Conservation (phyloP, 2,113 vertebrate genomes). For the Recurvirostra avosetta region DNA sequence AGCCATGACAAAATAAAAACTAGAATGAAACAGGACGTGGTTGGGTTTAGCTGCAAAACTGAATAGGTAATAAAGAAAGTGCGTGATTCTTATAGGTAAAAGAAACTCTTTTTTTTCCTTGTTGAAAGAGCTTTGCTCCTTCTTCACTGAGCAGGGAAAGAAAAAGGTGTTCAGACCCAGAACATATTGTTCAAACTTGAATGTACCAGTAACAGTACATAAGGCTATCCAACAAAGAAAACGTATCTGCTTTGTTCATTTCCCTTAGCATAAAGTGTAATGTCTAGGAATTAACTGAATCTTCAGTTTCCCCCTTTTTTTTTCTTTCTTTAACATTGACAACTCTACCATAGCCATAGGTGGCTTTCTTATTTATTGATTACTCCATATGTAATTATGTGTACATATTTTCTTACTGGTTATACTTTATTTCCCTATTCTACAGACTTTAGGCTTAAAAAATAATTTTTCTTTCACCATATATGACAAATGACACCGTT, state of each 20-base stretch:
- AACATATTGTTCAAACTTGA: neutral
- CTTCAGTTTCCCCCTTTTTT: neutral
- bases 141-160: neutral
- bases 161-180: neutral
- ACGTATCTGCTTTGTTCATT: neutral
- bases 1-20: neutral
- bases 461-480: neutral
- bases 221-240: neutral
- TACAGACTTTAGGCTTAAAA: neutral
- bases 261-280: neutral
- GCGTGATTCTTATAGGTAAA: neutral
- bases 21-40: neutral
- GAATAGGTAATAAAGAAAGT: neutral
- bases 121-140: neutral
- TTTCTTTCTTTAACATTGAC: neutral
- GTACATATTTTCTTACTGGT: neutral
- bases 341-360: neutral
- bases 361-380: neutral
- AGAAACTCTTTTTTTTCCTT: too few species aligned
- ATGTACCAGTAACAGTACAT: neutral
- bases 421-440: neutral
- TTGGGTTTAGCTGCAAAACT: neutral
- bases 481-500: neutral
- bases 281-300: neutral
- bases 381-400: neutral